Conservation (phyloP, 2,797 vertebrate genomes). For the Parauchenoglanis punctatus region DNA sequence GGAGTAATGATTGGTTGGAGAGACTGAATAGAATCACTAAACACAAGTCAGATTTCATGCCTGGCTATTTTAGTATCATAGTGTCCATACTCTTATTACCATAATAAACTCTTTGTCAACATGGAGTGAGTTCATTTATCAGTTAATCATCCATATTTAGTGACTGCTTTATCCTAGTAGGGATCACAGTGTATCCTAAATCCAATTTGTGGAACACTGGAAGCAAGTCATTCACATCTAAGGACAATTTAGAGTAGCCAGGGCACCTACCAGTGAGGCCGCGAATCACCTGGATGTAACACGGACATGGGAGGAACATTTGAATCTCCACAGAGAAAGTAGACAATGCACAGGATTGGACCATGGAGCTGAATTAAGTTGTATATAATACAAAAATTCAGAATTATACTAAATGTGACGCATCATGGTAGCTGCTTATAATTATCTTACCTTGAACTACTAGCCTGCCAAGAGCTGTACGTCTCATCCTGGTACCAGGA, state of each 20-base stretch:
- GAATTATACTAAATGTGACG: not conserved
- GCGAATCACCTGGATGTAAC: not conserved
- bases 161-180: not conserved
- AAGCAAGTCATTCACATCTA: not conserved
- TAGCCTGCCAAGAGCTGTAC: constrained; percentile 73
- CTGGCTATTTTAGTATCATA: constrained; percentile 19
- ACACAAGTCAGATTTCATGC: constrained; percentile 51
- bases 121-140: not conserved
- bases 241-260: not conserved
- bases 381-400: not conserved
- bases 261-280: not conserved
- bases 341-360: not conserved
- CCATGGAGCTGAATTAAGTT: not conserved
- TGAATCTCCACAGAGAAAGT: not conserved
- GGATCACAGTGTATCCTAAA: not conserved
- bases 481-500: constrained; percentile 74
- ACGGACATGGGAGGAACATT: not conserved
- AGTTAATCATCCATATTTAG: not conserved
- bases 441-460: constrained; percentile 77
- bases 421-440: not conserved
- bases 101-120: not conserved
- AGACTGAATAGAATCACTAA: constrained; percentile 57
- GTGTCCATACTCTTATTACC: constrained; percentile 17
- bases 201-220: not conserved
- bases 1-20: constrained; percentile 60